These are phyloP conservation scores for Pseudonaja textilis DNA, from an alignment of 2,113 vertebrate species.

Conservation along the genomic window DNA sequence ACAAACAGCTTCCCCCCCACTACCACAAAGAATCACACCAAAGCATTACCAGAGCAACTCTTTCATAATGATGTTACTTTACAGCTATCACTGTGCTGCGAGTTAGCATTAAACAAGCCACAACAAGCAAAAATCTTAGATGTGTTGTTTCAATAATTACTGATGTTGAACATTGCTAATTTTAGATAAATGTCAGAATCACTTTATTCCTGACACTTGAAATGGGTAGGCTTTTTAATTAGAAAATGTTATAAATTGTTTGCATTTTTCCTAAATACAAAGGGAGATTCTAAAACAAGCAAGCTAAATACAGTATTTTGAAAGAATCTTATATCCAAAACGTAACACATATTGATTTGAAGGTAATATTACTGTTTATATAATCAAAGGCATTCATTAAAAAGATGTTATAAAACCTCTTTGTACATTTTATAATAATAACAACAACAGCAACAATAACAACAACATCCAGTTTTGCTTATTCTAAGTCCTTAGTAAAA, in stretches of 20 bases:
- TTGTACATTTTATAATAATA: not conserved
- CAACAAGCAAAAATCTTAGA: not conserved
- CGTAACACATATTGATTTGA: not conserved
- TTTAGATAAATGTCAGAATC: not conserved
- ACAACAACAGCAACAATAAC: too few species aligned
- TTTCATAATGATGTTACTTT: not conserved
- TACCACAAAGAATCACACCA: not conserved
- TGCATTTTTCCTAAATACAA: not conserved
- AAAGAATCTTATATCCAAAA: not conserved
- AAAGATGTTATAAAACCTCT: not conserved
- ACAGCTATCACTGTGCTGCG: not conserved
- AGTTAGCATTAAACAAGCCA: not conserved
- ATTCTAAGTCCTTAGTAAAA: too few species aligned
- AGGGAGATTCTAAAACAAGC: not conserved
- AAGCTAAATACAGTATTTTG: not conserved
- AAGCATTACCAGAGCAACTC: not conserved
- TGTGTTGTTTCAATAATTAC: not conserved
- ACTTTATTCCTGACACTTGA: not conserved
- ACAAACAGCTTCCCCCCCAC: not conserved
- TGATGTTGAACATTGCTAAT: not conserved
- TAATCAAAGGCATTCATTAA: not conserved
- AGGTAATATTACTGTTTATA: not conserved
- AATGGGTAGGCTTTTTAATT: not conserved
- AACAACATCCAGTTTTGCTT: too few species aligned
- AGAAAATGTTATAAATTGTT: not conserved